These are phyloP conservation scores for Thaumetopoea pityocampa DNA, from an alignment of 1,140 invertebrate species.

Conservation along the genomic window DNA sequence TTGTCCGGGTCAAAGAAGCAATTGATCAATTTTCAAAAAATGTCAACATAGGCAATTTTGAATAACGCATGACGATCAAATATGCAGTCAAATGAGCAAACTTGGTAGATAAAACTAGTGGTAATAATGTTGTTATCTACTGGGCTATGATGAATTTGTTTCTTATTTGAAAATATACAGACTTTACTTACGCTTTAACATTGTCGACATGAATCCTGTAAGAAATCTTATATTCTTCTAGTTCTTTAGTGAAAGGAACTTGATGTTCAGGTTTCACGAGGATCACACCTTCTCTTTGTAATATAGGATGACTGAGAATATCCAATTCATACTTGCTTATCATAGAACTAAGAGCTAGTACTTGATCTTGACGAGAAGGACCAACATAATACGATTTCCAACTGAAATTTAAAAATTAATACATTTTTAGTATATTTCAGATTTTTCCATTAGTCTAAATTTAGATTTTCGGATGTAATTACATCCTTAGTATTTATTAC, in stretches of 20 bases:
- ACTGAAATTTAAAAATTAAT: conserved; percentile 20
- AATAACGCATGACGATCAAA: too few species aligned
- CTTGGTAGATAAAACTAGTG: too few species aligned
- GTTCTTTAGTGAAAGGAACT: conserved; percentile 21
- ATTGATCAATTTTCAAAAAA: too few species aligned
- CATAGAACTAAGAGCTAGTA: conserved; percentile 19
- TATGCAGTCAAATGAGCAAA: too few species aligned
- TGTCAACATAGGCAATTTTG: too few species aligned
- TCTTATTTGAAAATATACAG: neutral
- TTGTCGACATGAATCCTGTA: conserved; percentile 33
- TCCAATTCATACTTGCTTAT: conserved; percentile 27
- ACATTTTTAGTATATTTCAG: too few species aligned
- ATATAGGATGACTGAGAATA: conserved; percentile 31
- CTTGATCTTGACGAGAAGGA: conserved; percentile 23
- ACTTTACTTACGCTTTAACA: conserved; percentile 36
- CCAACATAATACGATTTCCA: conserved; percentile 45
- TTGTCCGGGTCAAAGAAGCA: too few species aligned
- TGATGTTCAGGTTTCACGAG: conserved; percentile 41
- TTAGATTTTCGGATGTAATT: too few species aligned
- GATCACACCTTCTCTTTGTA: conserved; percentile 32
- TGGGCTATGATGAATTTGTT: too few species aligned
- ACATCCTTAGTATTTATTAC: too few species aligned
- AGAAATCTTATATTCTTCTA: conserved; percentile 25
- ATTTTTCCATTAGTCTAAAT: too few species aligned
- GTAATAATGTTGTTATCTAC: too few species aligned